phyloP scores from a whole-genome alignment of 2,797 vertebrate genomes.

The Enteromius fasciolatus region DNA sequence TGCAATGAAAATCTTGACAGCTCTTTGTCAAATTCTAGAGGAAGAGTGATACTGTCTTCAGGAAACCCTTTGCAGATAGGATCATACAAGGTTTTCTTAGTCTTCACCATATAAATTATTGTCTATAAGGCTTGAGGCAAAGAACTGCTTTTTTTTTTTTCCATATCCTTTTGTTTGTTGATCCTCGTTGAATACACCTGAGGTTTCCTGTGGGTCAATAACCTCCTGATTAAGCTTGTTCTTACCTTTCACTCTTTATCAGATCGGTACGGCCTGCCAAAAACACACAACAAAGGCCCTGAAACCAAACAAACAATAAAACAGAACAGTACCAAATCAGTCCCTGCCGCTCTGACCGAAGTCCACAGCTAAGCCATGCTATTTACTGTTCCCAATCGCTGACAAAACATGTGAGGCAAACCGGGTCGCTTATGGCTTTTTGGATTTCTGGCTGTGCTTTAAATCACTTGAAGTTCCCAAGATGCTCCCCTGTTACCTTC shows the following conservation, averaged over 20 bases:
- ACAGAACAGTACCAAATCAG: constrained; percentile 52
- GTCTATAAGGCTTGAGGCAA: constrained; percentile 66
- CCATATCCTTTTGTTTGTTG: constrained; percentile 72
- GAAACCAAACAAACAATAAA: constrained; percentile 54
- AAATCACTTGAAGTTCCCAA: constrained; percentile 83
- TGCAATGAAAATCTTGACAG: constrained; percentile 16
- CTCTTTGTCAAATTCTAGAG: constrained; percentile 25
- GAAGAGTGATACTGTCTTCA: constrained; percentile 21
- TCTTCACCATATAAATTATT: constrained; percentile 56
- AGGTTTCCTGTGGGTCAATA: constrained; percentile 64
- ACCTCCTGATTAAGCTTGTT: constrained; percentile 53
- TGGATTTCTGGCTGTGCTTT: constrained; percentile 77
- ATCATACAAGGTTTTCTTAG: constrained; percentile 2
- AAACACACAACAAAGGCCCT: constrained; percentile 31
- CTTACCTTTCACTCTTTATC: constrained; percentile 55
- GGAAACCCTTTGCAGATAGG: constrained; percentile 14
- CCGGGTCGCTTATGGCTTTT: constrained; percentile 67
- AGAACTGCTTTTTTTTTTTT: constrained; percentile 68
- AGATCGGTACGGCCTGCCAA: constrained; percentile 62
- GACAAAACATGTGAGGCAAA: constrained; percentile 70
- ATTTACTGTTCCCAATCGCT: constrained; percentile 65
- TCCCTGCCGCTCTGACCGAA: constrained; percentile 26
- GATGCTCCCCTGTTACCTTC: constrained; percentile 75
- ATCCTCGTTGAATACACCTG: constrained; percentile 66
- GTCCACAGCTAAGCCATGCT: constrained; percentile 51